phyloP scores from a whole-genome alignment of 2,888 invertebrate genomes.

The Syrista parreyssii region DNA sequence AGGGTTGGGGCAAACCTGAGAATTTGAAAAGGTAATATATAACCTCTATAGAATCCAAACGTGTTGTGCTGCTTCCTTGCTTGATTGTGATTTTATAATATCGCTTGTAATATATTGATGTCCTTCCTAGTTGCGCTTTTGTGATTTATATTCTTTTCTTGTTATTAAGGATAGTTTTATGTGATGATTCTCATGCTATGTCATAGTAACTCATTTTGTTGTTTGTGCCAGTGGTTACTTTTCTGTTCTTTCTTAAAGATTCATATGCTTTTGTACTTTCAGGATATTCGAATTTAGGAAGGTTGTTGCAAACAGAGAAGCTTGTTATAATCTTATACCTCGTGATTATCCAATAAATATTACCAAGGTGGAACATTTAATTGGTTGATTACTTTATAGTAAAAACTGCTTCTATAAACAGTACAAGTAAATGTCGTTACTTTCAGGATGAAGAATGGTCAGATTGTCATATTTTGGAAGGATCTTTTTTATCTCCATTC shows the following conservation, averaged over 20 bases:
- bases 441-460: conserved; percentile 78
- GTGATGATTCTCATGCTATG: background rate
- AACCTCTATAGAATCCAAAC: background rate
- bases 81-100: background rate
- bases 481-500: conserved; percentile 88
- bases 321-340: conserved; percentile 84
- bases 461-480: conserved; percentile 84
- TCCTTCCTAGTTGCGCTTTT: background rate
- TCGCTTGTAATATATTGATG: background rate
- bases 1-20: conserved; percentile 97
- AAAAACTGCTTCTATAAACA: background rate
- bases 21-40: conserved; percentile 81
- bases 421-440: conserved; percentile 2
- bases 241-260: background rate
- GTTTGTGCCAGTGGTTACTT: background rate
- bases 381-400: conserved; percentile 31
- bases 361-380: conserved; percentile 74
- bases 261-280: conserved; percentile 55
- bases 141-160: conserved; percentile 13
- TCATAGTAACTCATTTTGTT: background rate
- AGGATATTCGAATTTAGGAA: conserved; percentile 93
- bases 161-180: background rate
- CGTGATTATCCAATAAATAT: conserved; percentile 87
- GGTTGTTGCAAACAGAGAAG: conserved; percentile 84
- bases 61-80: background rate